Evolutionary conservation across 2,113 vertebrate species (phyloP).

Genomic region (Carassius carassius): DNA sequence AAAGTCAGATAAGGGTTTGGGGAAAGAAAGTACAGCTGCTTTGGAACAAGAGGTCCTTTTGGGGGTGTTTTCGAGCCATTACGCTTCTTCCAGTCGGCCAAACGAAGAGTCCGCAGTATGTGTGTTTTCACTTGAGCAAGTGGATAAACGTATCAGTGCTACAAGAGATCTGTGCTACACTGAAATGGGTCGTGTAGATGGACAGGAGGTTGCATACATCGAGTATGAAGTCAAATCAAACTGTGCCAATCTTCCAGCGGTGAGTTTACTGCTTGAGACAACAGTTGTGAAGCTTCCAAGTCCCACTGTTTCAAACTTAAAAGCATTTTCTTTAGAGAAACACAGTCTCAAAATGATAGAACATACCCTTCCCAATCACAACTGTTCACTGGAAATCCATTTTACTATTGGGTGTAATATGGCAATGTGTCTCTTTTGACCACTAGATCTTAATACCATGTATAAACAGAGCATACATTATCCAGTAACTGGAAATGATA

Average conservation of each 20-base stretch:
- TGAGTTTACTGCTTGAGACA: conserved; percentile 71
- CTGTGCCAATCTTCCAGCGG: conserved; percentile 90
- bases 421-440: background rate
- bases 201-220: conserved; percentile 89
- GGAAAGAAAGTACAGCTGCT: background rate
- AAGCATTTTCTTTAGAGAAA: background rate
- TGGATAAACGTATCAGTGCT: conserved; percentile 84
- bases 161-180: conserved; percentile 95
- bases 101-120: conserved; percentile 90
- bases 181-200: conserved; percentile 80
- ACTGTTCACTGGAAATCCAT: background rate
- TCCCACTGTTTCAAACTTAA: too few relatives aligned
- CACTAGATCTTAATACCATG: background rate
- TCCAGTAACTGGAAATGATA: background rate
- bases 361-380: background rate
- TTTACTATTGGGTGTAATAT: background rate
- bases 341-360: background rate
- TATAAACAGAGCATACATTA: background rate
- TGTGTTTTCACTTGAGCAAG: conserved; percentile 84
- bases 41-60: conserved; percentile 78
- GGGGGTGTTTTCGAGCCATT: conserved; percentile 84
- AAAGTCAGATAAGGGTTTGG: conserved; percentile 42
- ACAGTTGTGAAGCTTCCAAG: background rate
- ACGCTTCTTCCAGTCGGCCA: conserved; percentile 76
- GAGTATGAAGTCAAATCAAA: conserved; percentile 95